Evolutionary conservation across 2,888 invertebrate genomes (phyloP), one percentile per base, ranked within the genome.

Genomic region (Pediacus dermestoides): DNA sequence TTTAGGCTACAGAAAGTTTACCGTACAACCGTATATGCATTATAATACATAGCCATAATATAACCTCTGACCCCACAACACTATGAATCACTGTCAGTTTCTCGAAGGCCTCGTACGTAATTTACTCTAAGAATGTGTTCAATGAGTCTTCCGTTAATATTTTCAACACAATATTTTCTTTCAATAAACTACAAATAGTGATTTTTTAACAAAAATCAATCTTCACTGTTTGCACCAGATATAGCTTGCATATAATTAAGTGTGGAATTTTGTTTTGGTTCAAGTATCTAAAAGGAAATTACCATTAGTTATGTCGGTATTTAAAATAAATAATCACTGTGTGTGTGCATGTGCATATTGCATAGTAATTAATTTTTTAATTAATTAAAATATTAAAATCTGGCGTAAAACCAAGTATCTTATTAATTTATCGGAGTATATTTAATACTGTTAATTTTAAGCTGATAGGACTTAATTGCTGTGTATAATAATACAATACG

Each of bases 391-490:
- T n/a, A n/a, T n/a, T n/a, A n/a, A n/a, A n/a, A n/a, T n/a, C n/a
- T n/a, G n/a, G n/a, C n/a, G n/a, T n/a, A n/a, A n/a, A n/a, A n/a
- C n/a, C n/a, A n/a, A n/a, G n/a, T n/a, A n/a, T n/a, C n/a, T n/a
- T n/a, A n/a, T n/a, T n/a, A n/a, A n/a, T n/a, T n/a, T n/a, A n/a
- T n/a, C n/a, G n/a, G n/a, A n/a, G 42, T 21, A 37, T 45, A 37
- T 40, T 48, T 45, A 45, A 46, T 44, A 43, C 44, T 44, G 46
- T 48, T 52, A 52, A 52, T 52, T 49, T 45, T 46, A 37, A 31
- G 30, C 28, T 31, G 44, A 46, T 42, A 46, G 37, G 37, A 41
- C 39, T 39, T 43, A 42, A 33, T 30, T 34, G 39, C 34, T 42
- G 42, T 42, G 43, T 44, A 41, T 44, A 50, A 50, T 48, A 48